Conservation (phyloP, 2,888 invertebrate species). For the Nudaria mundana region DNA sequence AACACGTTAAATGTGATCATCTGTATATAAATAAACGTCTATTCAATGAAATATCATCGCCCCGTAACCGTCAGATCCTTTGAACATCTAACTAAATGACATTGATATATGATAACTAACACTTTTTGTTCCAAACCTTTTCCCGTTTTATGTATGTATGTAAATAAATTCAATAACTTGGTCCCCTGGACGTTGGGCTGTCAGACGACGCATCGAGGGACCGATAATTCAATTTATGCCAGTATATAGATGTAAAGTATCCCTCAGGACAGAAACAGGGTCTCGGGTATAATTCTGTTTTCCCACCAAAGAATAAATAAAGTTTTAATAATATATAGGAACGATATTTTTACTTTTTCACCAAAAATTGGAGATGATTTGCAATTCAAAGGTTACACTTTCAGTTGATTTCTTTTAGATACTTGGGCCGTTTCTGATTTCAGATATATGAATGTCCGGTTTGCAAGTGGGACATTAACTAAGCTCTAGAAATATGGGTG, state of each 20-base stretch:
- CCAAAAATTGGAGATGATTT: no score
- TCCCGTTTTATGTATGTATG: constrained; percentile 44
- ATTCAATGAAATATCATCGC: no score
- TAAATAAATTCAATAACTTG: constrained; percentile 62
- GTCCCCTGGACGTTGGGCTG: constrained; percentile 46
- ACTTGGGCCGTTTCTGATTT: no score
- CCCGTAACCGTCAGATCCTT: no score
- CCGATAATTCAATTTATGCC: constrained; percentile 56
- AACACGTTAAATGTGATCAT: no score
- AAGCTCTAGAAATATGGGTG: no score
- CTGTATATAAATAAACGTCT: no score
- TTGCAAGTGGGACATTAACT: no score
- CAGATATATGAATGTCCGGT: no score
- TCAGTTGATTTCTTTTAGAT: no score
- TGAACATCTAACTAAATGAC: constrained; percentile 17
- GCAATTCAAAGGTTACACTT: no score
- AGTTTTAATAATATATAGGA: neutral
- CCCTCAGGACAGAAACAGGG: constrained; percentile 38
- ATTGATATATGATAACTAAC: constrained; percentile 27
- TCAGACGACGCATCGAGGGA: constrained; percentile 44
- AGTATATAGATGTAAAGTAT: constrained; percentile 28
- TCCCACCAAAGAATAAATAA: neutral
- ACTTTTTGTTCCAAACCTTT: constrained; percentile 38
- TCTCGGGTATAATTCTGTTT: constrained; percentile 1
- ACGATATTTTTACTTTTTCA: neutral